Evolutionary conservation across 2,113 vertebrate genomes (phyloP).

Genomic region (Calonectris borealis): DNA sequence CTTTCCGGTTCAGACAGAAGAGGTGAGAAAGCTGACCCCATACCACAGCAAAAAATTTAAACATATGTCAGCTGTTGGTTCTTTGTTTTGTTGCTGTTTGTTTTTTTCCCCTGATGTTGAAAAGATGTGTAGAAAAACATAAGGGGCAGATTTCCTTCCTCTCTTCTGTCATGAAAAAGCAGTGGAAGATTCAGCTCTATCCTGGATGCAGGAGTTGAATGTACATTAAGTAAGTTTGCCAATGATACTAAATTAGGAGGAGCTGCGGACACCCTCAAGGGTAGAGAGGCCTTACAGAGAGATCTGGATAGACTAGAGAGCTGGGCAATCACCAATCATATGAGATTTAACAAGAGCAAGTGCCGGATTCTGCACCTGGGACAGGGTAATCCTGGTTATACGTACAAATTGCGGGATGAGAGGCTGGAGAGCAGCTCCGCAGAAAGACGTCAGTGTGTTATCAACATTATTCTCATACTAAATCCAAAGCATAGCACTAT

Average conservation of each 20-base stretch:
- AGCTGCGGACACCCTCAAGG: neutral
- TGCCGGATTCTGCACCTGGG: neutral
- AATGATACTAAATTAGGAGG: neutral
- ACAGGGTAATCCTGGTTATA: neutral
- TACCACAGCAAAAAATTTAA: neutral
- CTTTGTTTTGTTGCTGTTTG: neutral
- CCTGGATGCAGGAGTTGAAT: neutral
- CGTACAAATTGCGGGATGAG: accelerated
- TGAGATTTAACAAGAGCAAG: neutral
- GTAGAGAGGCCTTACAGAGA: neutral
- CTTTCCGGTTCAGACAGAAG: neutral
- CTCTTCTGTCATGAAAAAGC: neutral
- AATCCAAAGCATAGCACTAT: too few relatives aligned
- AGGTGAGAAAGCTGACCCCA: neutral
- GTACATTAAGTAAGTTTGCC: neutral
- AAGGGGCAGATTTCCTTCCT: neutral
- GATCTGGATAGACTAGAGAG: neutral
- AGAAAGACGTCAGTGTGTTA: neutral
- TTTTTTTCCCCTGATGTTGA: neutral
- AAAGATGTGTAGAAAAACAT: neutral
- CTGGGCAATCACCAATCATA: neutral
- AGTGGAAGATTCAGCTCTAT: neutral
- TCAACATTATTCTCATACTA: too few relatives aligned
- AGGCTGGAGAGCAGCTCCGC: neutral
- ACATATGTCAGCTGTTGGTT: neutral